Percentiles rank a stretch among this genome's conserved stretches.
These are phyloP conservation scores for Rhadina sibilatrix DNA, from an alignment of 2,113 vertebrate genomes.

Conservation along the genomic window DNA sequence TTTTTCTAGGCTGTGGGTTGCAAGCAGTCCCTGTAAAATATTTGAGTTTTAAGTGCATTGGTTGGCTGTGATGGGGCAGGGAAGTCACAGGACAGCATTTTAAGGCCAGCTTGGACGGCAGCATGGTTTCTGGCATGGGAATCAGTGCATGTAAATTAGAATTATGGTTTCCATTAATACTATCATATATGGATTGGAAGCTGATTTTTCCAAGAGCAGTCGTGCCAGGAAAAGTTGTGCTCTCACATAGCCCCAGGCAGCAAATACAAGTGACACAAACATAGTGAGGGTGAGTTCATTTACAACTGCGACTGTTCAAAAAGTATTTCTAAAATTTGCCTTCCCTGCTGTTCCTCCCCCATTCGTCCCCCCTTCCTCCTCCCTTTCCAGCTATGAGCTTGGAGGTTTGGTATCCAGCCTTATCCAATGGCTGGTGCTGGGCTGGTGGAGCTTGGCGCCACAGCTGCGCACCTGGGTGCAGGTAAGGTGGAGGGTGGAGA, in stretches of 20 bases:
- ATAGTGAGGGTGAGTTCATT: conserved; percentile 36
- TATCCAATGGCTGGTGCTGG: background rate
- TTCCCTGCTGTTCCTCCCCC: conserved; percentile 42
- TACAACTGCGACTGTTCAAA: conserved; percentile 41
- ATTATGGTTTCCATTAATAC: conserved; percentile 53
- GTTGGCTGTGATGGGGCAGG: background rate
- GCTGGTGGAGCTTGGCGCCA: background rate
- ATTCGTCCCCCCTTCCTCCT: background rate
- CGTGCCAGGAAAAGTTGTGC: conserved; percentile 51
- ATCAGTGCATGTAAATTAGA: conserved; percentile 37
- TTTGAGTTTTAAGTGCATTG: background rate
- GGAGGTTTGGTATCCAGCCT: conserved; percentile 30
- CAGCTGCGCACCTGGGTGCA: conserved; percentile 9
- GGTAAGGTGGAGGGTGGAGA: conserved; percentile 52
- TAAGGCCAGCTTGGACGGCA: background rate
- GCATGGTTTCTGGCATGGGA: conserved; percentile 34
- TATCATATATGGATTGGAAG: conserved; percentile 65
- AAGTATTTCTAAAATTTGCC: conserved; percentile 50
- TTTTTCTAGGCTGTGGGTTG: conserved; percentile 6
- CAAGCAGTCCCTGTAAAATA: conserved; percentile 41
- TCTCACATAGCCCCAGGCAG: conserved; percentile 27
- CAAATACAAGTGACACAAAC: conserved; percentile 45
- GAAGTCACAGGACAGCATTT: conserved; percentile 27
- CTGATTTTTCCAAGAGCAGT: conserved; percentile 46
- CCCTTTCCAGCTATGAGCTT: conserved; percentile 11